phyloP scores from a whole-genome alignment of 2,113 vertebrate genomes.

The Sciurus niger region DNA sequence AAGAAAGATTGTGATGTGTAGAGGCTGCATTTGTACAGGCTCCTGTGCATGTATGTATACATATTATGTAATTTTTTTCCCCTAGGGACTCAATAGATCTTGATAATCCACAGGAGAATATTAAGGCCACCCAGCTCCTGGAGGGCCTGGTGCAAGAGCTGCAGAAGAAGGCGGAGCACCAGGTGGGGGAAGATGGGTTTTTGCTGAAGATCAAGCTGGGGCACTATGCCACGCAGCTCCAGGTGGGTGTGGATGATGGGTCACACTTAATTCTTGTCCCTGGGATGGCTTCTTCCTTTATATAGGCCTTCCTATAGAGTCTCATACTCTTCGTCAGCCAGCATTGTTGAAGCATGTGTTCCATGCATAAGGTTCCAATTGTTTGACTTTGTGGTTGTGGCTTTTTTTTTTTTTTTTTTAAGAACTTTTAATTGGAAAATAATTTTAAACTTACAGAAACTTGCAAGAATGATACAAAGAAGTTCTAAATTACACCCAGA shows the following conservation, averaged over 20 bases:
- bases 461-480: neutral
- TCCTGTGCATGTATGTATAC: slow-evolving; percentile 79
- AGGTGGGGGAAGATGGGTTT: slow-evolving; percentile 98
- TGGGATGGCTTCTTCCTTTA: neutral
- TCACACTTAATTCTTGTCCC: slow-evolving; percentile 48
- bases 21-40: slow-evolving; percentile 72
- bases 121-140: slow-evolving; percentile 95
- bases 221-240: slow-evolving; percentile 97
- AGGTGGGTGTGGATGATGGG: slow-evolving; percentile 86
- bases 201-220: slow-evolving; percentile 99
- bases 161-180: slow-evolving; percentile 99
- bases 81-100: slow-evolving; percentile 97
- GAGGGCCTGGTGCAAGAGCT: slow-evolving; percentile 98
- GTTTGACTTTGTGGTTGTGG: neutral
- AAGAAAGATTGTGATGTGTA: neutral
- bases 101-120: slow-evolving; percentile 98
- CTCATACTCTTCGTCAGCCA: neutral
- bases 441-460: neutral
- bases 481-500: neutral
- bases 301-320: neutral
- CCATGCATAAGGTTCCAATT: neutral
- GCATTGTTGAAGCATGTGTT: neutral
- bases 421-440: slow-evolving; percentile 25
- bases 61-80: slow-evolving; percentile 85
- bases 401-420: neutral